Evolutionary conservation across 2,888 invertebrate genomes (phyloP).

Genomic region (Drosophila siamana): DNA sequence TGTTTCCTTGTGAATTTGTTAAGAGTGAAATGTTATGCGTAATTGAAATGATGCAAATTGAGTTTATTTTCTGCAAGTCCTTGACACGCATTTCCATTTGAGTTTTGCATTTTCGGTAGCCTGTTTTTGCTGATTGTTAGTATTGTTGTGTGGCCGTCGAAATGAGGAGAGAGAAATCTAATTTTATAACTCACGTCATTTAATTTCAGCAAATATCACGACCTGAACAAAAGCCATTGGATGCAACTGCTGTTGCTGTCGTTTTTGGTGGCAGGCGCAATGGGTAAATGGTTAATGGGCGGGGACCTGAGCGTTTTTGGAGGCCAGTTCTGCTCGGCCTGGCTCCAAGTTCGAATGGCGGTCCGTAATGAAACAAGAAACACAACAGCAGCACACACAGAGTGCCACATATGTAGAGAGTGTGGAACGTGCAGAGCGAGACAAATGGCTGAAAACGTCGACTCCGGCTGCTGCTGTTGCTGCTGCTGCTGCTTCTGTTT

Average conservation of each 20-base stretch:
- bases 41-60: conserved; percentile 10
- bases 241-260: conserved; percentile 76
- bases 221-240: conserved; percentile 82
- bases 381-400: conserved; percentile 34
- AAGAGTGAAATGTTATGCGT: neutral
- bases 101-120: neutral
- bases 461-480: conserved; percentile 46
- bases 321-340: conserved; percentile 3
- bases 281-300: conserved; percentile 27
- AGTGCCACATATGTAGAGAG: conserved; percentile 33
- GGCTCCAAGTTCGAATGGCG: conserved; percentile 12
- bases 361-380: conserved; percentile 74
- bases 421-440: conserved; percentile 73
- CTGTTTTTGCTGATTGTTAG: neutral
- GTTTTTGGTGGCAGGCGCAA: conserved; percentile 27
- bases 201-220: conserved; percentile 84
- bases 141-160: conserved; percentile 1
- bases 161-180: conserved; percentile 47
- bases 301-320: conserved; percentile 25
- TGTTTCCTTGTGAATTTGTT: neutral
- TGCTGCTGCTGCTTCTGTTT: conserved; percentile 47
- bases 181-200: conserved; percentile 83
- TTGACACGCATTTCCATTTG: conserved; percentile 40
- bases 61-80: conserved; percentile 2
- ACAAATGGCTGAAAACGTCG: conserved; percentile 75